phyloP scores from a whole-genome alignment of 2,888 invertebrate genomes.

The Herminia tarsipennalis region DNA sequence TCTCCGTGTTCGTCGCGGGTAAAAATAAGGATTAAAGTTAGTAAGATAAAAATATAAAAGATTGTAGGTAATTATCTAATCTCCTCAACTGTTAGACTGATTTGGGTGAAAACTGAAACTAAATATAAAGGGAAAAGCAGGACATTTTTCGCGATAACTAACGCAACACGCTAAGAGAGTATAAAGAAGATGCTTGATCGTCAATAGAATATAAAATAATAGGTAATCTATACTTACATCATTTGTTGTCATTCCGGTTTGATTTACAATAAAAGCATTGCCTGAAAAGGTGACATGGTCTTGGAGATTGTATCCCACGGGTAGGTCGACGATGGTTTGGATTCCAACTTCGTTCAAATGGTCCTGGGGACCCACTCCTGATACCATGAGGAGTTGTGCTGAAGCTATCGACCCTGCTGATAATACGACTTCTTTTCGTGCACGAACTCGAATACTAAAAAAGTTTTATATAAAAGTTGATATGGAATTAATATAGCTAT shows the following conservation, averaged over 20 bases:
- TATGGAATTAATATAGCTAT: too few species aligned
- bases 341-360: slow-evolving; percentile 87
- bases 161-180: too few species aligned
- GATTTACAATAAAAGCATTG: slow-evolving; percentile 90
- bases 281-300: slow-evolving; percentile 92
- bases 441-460: slow-evolving; percentile 72
- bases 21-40: too few species aligned
- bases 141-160: too few species aligned
- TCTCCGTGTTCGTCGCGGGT: too few species aligned
- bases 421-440: slow-evolving; percentile 91
- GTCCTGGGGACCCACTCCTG: slow-evolving; percentile 90
- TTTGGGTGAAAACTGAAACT: too few species aligned
- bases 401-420: slow-evolving; percentile 94
- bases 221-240: slow-evolving; percentile 82
- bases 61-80: too few species aligned
- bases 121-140: too few species aligned
- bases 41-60: too few species aligned
- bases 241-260: slow-evolving; percentile 87
- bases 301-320: slow-evolving; percentile 93
- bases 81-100: too few species aligned
- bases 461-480: background rate
- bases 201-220: too few species aligned
- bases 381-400: slow-evolving; percentile 94
- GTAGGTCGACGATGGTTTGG: slow-evolving; percentile 87
- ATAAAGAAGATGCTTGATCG: too few species aligned